Percentiles rank a stretch among this genome's conserved stretches.
Evolutionary conservation across 2,888 invertebrate species (phyloP).

Genomic region (Drosophila rellima): DNA sequence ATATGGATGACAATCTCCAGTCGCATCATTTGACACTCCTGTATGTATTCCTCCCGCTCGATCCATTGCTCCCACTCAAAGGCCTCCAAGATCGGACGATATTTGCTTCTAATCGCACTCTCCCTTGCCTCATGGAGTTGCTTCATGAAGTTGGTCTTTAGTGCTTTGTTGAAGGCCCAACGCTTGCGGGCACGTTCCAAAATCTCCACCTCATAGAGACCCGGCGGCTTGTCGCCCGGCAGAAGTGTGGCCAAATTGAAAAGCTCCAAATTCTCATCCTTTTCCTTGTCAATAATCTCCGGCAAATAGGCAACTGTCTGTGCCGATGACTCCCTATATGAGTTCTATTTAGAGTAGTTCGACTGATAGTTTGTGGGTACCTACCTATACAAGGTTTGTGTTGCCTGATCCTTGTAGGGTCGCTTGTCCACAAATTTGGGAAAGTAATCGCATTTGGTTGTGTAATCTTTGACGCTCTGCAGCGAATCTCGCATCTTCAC

Average conservation of each 20-base stretch:
- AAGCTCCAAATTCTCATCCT: conserved; percentile 76
- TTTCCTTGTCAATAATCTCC: conserved; percentile 61
- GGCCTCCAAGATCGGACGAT: conserved; percentile 90
- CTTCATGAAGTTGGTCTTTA: conserved; percentile 87
- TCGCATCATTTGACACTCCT: conserved; percentile 90
- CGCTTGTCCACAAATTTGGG: conserved; percentile 46
- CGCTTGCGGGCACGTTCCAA: conserved; percentile 90
- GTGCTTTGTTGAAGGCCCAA: conserved; percentile 88
- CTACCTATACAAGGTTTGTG: conserved; percentile 84
- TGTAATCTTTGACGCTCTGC: conserved; percentile 42
- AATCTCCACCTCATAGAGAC: conserved; percentile 86
- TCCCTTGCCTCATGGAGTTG: conserved; percentile 87
- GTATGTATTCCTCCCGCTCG: conserved; percentile 92
- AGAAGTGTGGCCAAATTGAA: conserved; percentile 80
- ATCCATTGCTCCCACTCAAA: conserved; percentile 94
- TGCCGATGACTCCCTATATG: conserved; percentile 83
- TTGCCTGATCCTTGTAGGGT: conserved; percentile 74
- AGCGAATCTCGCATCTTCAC: conserved; percentile 63
- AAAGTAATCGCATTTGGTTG: conserved; percentile 64
- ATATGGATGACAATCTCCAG: conserved; percentile 87
- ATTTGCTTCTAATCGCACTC: conserved; percentile 74
- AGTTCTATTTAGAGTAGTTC: background rate
- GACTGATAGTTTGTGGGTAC: background rate
- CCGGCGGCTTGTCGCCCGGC: conserved; percentile 78
- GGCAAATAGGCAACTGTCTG: conserved; percentile 84